Conservation (phyloP, 1,140 invertebrate genomes). For the Drosophila pallidifrons region DNA sequence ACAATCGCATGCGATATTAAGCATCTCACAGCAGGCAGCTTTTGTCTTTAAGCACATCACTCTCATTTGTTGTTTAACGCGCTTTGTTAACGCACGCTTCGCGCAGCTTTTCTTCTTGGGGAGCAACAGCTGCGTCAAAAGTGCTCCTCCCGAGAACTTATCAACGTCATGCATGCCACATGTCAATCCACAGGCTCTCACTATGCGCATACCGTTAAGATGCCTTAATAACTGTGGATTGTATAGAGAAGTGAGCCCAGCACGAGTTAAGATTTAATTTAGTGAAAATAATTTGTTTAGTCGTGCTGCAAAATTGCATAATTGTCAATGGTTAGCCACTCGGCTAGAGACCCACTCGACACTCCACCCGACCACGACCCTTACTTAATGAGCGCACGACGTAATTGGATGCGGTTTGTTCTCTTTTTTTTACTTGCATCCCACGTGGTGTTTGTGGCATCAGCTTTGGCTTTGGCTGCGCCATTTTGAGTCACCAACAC, state of each 20-base stretch:
- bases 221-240: constrained; percentile 51
- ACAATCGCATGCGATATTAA: neutral
- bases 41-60: constrained; percentile 31
- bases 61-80: constrained; percentile 7
- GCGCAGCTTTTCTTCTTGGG: constrained; percentile 19
- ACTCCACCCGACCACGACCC: constrained; percentile 24
- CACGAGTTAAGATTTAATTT: constrained; percentile 84
- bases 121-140: constrained; percentile 57
- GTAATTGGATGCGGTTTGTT: constrained; percentile 28
- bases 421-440: constrained; percentile 4
- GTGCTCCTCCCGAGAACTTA: constrained; percentile 36
- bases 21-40: constrained; percentile 40
- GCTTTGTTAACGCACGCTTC: constrained; percentile 27
- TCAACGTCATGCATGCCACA: constrained; percentile 60
- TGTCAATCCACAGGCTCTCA: constrained; percentile 64
- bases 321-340: constrained; percentile 69
- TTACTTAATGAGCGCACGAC: constrained; percentile 68
- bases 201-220: constrained; percentile 19
- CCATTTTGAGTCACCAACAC: constrained; percentile 76
- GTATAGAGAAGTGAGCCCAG: constrained; percentile 77
- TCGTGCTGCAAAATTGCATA: constrained; percentile 78
- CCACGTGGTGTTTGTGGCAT: constrained; percentile 33
- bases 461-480: constrained; percentile 41
- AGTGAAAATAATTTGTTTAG: constrained; percentile 84
- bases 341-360: constrained; percentile 24